Evolutionary conservation across 2,797 vertebrate species (phyloP).

Genomic region (Gambusia yucatana): DNA sequence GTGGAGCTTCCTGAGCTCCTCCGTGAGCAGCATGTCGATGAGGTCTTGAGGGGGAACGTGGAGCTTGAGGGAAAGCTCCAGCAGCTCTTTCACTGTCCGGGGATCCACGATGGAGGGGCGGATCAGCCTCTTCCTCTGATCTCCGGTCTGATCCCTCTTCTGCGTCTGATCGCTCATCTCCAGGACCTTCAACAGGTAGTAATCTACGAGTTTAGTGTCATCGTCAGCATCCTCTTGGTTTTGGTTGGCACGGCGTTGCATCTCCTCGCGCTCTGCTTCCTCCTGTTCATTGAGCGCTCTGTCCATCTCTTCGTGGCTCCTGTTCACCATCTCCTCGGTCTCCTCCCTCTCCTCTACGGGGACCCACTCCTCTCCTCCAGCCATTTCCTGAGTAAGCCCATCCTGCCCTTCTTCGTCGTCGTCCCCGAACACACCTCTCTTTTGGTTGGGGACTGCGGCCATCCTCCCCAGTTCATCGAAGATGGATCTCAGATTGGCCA

Average conservation of each 20-base stretch:
- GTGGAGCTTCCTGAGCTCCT: conserved; percentile 89
- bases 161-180: conserved; percentile 83
- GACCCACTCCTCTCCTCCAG: conserved; percentile 96
- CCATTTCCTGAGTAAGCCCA: conserved; percentile 87
- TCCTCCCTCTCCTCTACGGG: conserved; percentile 94
- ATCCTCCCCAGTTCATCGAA: conserved; percentile 95
- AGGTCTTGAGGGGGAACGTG: conserved; percentile 97
- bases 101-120: conserved; percentile 86
- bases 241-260: conserved; percentile 82
- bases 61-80: conserved; percentile 93
- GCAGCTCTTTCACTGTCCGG: conserved; percentile 89
- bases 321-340: conserved; percentile 91
- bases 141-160: conserved; percentile 77
- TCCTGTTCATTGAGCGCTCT: conserved; percentile 81
- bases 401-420: conserved; percentile 87
- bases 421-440: conserved; percentile 86
- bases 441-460: conserved; percentile 79
- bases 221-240: conserved; percentile 86
- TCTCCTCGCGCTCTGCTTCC: conserved; percentile 75
- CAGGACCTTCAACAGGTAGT: conserved; percentile 90
- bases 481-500: conserved; percentile 94
- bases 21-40: conserved; percentile 92
- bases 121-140: conserved; percentile 84
- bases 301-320: conserved; percentile 90
- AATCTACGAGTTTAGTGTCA: conserved; percentile 89